Evolutionary conservation across 2,797 vertebrate species (phyloP), one percentile per base, ranked within the genome.

Genomic region (Anniella stebbinsi): DNA sequence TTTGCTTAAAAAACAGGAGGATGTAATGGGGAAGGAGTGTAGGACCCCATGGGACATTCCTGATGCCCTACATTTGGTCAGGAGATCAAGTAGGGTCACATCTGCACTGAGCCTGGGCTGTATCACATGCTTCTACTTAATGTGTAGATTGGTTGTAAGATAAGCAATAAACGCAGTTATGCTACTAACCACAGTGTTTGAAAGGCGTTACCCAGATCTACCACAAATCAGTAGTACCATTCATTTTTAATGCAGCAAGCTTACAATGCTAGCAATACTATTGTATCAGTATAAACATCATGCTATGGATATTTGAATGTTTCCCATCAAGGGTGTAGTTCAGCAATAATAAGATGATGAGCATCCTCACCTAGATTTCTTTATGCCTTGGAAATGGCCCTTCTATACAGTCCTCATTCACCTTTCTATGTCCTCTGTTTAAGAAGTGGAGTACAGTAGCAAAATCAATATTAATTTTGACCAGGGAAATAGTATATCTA

Each of bases 201-300:
- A 75, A 66, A 87, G 80, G n/a, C n/a, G 6, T 5, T 69, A 86
- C 69, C 36, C 2, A 86, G 75, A 90, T 8, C 38, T 38, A 86
- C 80, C 70, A 77, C 84, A 88, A 92, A 78, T 93, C 90, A 92
- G 84, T 93, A 92, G 66, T 87, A 80, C 80, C 1, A 18, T 60
- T 60, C 33, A 30, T 78, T 86, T 86, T 85, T 76, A 81, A 84
- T 70, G 86, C 80, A 90, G 89, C 80, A 81, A 87, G 92, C 89
- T 0, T 0, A 86, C 51, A 93, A 76, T 63, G 80, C 54, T 57
- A 92, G 78, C 86, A 94, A 93, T 92, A 86, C 69, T 57, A 82
- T 91, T 93, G 88, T 76, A 85, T 94, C 95, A 93, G 83, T 87
- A 91, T 90, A 76, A 92, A 63, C 76, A 84, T 94, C 87, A 93